Percentiles rank a stretch among this genome's conserved stretches.
These are phyloP conservation scores for Sepiola atlantica DNA, from an alignment of 2,888 invertebrate species.

Conservation along the genomic window DNA sequence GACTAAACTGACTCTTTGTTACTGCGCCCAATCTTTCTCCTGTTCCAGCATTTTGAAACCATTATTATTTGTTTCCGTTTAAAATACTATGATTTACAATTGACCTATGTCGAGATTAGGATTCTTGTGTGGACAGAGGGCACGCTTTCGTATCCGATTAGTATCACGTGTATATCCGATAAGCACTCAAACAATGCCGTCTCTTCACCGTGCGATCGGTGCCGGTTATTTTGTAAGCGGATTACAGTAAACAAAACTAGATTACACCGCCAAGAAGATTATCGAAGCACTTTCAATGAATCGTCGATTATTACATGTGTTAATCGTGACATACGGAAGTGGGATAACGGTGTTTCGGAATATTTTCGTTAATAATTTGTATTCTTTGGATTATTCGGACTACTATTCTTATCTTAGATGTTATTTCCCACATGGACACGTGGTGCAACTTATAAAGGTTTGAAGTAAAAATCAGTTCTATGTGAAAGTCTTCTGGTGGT, in stretches of 20 bases:
- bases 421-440: no score
- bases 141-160: neutral
- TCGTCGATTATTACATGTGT: neutral
- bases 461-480: no score
- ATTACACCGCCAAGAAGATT: neutral
- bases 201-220: neutral
- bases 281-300: neutral
- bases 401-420: no score
- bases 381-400: no score
- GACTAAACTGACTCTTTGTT: neutral
- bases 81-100: constrained; percentile 8
- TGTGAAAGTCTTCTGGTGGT: no score
- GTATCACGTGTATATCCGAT: neutral
- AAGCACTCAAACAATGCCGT: neutral
- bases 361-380: no score
- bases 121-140: neutral
- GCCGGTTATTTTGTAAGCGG: neutral
- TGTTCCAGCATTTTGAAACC: neutral
- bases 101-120: neutral
- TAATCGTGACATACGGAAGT: neutral
- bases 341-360: neutral
- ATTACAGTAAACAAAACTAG: neutral
- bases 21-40: neutral
- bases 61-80: neutral
- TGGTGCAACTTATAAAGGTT: no score